Conservation (phyloP, 2,888 invertebrate species). For the Drosophila ezoana region DNA sequence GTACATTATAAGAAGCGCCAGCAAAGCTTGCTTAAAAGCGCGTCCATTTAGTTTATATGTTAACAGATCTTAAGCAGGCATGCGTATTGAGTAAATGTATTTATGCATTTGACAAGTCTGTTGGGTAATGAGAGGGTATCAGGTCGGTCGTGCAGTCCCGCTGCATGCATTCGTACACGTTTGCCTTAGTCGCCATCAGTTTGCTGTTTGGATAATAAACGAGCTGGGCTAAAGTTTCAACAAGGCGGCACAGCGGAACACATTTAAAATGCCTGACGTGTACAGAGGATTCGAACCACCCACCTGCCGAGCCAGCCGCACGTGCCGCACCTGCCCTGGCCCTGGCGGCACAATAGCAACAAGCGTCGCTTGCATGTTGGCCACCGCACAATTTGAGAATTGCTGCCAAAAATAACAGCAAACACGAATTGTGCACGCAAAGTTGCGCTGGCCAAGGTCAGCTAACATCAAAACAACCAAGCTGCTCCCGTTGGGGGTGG, state of each 20-base stretch:
- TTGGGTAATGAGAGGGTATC: neutral
- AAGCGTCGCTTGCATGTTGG: conserved; percentile 58
- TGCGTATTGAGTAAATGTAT: no score
- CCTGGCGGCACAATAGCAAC: conserved; percentile 36
- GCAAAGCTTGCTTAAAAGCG: neutral
- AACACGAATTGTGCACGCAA: conserved; percentile 74
- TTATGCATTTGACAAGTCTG: no score
- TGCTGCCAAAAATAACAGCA: conserved; percentile 64
- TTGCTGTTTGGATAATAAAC: conserved; percentile 50
- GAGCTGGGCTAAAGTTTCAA: conserved; percentile 56
- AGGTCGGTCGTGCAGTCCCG: neutral
- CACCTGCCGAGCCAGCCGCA: neutral
- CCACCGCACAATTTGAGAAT: conserved; percentile 52
- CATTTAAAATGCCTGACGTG: conserved; percentile 64
- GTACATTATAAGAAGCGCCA: neutral
- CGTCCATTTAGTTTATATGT: no score
- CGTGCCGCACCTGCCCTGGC: conserved; percentile 15
- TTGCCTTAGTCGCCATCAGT: conserved; percentile 19
- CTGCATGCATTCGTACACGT: neutral
- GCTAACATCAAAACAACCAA: conserved; percentile 19
- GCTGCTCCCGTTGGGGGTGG: no score
- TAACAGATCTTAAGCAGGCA: no score
- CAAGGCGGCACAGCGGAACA: conserved; percentile 50
- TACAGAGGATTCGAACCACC: conserved; percentile 14
- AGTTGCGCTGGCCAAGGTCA: conserved; percentile 64